Percentiles rank a stretch among this genome's conserved stretches.
Evolutionary conservation across 2,888 invertebrate species (phyloP).

Genomic region (Cataglyphis altisquamis): DNA sequence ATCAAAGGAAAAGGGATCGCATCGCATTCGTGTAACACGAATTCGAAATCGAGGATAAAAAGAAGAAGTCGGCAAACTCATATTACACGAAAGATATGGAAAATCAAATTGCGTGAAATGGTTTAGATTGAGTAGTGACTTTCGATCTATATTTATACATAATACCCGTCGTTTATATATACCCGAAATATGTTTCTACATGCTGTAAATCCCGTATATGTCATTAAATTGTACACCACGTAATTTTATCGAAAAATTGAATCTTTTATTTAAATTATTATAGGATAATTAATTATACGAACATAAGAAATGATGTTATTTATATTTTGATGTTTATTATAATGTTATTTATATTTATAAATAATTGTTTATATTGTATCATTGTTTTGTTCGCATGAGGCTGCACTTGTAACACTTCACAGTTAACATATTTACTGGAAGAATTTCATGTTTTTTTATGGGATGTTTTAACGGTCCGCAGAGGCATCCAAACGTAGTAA

Average conservation of each 20-base stretch:
- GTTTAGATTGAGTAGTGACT: not conserved
- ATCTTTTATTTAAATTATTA: not conserved
- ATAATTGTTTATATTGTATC: not conserved
- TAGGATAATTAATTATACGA: not conserved
- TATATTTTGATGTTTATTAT: not conserved
- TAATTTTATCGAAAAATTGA: not conserved
- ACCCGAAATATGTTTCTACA: not conserved
- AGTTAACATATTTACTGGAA: conserved; percentile 36
- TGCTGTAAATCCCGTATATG: not conserved
- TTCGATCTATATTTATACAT: conserved; percentile 5
- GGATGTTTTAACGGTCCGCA: conserved; percentile 35
- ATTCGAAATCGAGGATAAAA: conserved; percentile 43
- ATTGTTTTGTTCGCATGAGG: not conserved
- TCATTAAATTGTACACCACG: not conserved
- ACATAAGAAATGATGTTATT: conserved; percentile 7
- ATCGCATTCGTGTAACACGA: conserved; percentile 46
- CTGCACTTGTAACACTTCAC: conserved; percentile 12
- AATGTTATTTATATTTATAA: too few species aligned
- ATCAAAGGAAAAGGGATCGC: conserved; percentile 51
- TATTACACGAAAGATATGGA: conserved; percentile 38
- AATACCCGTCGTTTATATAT: not conserved
- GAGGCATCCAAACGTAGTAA: conserved; percentile 44
- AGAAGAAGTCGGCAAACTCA: conserved; percentile 35
- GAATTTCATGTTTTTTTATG: conserved; percentile 40
- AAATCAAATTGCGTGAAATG: conserved; percentile 37